Conservation (phyloP, 2,797 vertebrate genomes). For the Decapterus maruadsi region DNA sequence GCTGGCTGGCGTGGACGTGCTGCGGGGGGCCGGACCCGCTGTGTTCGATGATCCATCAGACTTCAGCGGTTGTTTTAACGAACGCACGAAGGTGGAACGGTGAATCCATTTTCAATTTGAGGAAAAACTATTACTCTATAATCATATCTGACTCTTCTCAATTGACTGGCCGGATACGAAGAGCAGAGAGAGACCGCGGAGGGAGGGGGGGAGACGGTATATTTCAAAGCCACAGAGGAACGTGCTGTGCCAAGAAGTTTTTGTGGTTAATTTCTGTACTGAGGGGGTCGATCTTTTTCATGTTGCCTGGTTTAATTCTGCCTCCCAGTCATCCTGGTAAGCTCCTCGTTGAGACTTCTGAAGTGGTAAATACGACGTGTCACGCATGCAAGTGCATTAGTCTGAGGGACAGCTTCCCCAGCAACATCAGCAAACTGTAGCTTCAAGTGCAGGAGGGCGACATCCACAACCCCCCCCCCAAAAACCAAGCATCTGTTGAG, state of each 20-base stretch:
- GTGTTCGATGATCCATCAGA: slow-evolving; percentile 9
- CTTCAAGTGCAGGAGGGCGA: slow-evolving; percentile 20
- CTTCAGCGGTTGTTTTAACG: slow-evolving; percentile 18
- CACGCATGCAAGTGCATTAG: slow-evolving; percentile 56
- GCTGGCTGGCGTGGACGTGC: slow-evolving; percentile 18
- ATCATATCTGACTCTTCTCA: neutral
- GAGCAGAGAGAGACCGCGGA: neutral
- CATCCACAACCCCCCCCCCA: neutral
- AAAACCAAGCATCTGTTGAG: neutral
- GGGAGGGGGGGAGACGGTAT: slow-evolving; percentile 30
- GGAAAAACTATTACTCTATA: neutral
- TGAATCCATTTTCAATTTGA: slow-evolving; percentile 16
- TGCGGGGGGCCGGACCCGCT: neutral
- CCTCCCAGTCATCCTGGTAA: slow-evolving; percentile 71
- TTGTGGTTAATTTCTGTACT: slow-evolving; percentile 35
- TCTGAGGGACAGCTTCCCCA: slow-evolving; percentile 37
- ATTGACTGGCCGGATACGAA: slow-evolving; percentile 4
- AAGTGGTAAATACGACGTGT: slow-evolving; percentile 62
- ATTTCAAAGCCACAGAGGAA: slow-evolving; percentile 44
- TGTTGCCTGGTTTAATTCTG: slow-evolving; percentile 67
- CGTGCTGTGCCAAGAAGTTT: slow-evolving; percentile 51
- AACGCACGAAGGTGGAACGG: neutral
- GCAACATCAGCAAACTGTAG: slow-evolving; percentile 32
- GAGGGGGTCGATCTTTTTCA: slow-evolving; percentile 55
- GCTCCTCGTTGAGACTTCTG: slow-evolving; percentile 64